phyloP scores from a whole-genome alignment of 2,888 invertebrate genomes.

The Linnaemya tessellans region DNA sequence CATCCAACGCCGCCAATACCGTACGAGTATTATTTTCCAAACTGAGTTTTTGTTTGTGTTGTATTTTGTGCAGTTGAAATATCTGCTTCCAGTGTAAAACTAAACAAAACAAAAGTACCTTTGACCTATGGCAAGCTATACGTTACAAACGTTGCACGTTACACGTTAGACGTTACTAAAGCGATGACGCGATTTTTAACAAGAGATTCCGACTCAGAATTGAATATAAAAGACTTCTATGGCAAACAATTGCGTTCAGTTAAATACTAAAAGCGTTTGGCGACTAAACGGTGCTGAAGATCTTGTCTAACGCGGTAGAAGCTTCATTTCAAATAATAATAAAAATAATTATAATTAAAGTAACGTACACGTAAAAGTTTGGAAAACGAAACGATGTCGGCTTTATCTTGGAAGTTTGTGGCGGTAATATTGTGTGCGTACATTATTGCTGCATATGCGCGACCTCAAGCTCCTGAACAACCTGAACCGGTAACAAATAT shows the following conservation, averaged over 20 bases:
- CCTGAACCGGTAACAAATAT: constrained; percentile 78
- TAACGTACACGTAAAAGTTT: constrained; percentile 32
- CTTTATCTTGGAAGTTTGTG: constrained; percentile 75
- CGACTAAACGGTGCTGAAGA: constrained; percentile 63
- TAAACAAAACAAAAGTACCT: constrained; percentile 72
- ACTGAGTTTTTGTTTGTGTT: constrained; percentile 14
- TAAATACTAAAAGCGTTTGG: constrained; percentile 75
- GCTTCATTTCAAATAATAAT: neutral
- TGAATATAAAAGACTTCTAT: constrained; percentile 76
- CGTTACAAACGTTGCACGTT: constrained; percentile 53
- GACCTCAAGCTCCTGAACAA: constrained; percentile 78
- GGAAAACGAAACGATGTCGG: constrained; percentile 71
- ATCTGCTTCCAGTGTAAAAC: neutral
- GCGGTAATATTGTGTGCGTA: constrained; percentile 75
- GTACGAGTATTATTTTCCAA: constrained; percentile 12
- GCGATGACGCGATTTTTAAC: constrained; percentile 67
- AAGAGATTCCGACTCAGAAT: constrained; percentile 69
- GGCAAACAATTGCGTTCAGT: constrained; percentile 74
- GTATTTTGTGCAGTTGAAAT: constrained; percentile 37
- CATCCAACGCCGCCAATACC: constrained; percentile 23
- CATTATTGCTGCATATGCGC: constrained; percentile 74
- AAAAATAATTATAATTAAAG: constrained; percentile 4
- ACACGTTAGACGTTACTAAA: constrained; percentile 1
- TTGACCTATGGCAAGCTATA: constrained; percentile 76
- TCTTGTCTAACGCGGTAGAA: constrained; percentile 49